Evolutionary conservation across 2,888 invertebrate species (phyloP).

Genomic region (Smittia aterrima): DNA sequence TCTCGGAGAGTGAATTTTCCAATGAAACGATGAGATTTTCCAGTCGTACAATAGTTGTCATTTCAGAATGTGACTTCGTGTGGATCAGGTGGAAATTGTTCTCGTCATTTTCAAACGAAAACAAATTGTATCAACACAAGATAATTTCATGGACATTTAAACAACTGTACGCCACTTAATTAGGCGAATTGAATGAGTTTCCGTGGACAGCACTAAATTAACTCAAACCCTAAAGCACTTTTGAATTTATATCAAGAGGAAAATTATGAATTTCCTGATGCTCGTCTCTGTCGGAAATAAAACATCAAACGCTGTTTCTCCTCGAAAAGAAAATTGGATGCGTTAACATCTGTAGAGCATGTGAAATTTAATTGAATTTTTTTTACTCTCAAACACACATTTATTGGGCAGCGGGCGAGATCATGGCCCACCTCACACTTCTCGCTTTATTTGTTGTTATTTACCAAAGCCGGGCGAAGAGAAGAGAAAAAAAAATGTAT

Average conservation of each 20-base stretch:
- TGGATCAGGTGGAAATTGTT: neutral
- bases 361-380: constrained; percentile 41
- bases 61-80: neutral
- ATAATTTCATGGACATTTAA: constrained; percentile 15
- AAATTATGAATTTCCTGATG: constrained; percentile 3
- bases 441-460: constrained; percentile 34
- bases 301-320: constrained; percentile 28
- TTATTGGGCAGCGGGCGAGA: neutral
- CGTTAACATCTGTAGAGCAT: constrained; percentile 37
- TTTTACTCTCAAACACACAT: neutral
- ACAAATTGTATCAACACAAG: neutral
- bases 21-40: neutral
- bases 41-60: neutral
- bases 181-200: neutral
- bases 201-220: neutral
- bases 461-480: neutral
- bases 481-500: constrained; percentile 27
- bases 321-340: constrained; percentile 35
- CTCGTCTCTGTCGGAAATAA: neutral
- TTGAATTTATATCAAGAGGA: constrained; percentile 29
- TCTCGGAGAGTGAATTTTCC: neutral
- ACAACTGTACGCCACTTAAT: constrained; percentile 2
- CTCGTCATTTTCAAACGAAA: neutral
- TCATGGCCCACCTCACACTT: constrained; percentile 1
- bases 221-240: no score